These are phyloP conservation scores for Chrysina gloriosa DNA, from an alignment of 2,888 invertebrate species.

Conservation along the genomic window DNA sequence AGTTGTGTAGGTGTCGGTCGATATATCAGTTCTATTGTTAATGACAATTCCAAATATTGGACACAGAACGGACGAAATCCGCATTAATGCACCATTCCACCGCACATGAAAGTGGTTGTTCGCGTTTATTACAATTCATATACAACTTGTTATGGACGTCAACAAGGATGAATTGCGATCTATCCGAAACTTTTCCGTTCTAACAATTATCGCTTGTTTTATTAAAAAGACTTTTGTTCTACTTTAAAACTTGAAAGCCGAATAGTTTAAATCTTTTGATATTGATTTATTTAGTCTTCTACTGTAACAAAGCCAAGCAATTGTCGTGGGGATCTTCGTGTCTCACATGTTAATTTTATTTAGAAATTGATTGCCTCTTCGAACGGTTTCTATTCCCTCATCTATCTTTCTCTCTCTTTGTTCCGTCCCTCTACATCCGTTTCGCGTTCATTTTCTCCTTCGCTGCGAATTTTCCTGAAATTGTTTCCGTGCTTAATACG, in stretches of 20 bases:
- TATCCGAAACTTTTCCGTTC: background rate
- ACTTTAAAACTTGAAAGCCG: background rate
- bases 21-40: slow-evolving; percentile 17
- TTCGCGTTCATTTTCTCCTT: slow-evolving; percentile 4
- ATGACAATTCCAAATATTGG: slow-evolving; percentile 26
- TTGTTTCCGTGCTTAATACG: slow-evolving; percentile 42
- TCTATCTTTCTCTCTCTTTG: background rate
- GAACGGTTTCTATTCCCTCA: background rate
- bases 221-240: background rate
- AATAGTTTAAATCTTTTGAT: background rate
- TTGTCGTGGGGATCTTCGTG: background rate
- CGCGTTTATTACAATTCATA: background rate
- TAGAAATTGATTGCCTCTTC: slow-evolving; percentile 20
- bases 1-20: background rate
- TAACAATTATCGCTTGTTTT: background rate
- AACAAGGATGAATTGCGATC: background rate
- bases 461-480: slow-evolving; percentile 42
- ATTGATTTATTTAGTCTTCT: background rate
- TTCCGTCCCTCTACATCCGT: slow-evolving; percentile 2
- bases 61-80: background rate
- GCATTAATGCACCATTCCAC: slow-evolving; percentile 7
- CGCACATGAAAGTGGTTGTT: background rate
- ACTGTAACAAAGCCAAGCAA: background rate
- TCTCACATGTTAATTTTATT: slow-evolving; percentile 17
- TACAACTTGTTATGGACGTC: background rate